phyloP scores from a whole-genome alignment of 2,797 vertebrate genomes.

The Enteromius fasciolatus region DNA sequence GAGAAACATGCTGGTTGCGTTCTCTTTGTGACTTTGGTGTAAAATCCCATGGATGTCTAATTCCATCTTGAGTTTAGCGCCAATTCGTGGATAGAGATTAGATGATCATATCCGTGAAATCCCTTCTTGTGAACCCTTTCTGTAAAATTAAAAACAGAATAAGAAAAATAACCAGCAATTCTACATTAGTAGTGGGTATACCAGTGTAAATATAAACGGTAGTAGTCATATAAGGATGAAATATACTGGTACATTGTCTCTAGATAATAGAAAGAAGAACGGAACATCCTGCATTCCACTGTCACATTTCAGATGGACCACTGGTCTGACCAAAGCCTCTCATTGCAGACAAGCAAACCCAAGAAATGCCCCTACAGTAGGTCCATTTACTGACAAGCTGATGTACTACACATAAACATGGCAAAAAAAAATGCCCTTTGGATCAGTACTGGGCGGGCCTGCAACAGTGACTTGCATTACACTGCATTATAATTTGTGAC shows the following conservation, averaged over 20 bases:
- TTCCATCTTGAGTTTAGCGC: slow-evolving; percentile 9
- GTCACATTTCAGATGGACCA: slow-evolving; percentile 66
- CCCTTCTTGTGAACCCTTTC: slow-evolving; percentile 77
- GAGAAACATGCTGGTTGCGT: neutral
- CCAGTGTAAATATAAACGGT: neutral
- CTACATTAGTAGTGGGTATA: neutral
- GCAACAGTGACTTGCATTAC: neutral
- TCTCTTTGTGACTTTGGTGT: slow-evolving; percentile 19
- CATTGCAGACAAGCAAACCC: neutral
- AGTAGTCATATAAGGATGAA: neutral
- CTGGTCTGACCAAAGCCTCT: slow-evolving; percentile 45
- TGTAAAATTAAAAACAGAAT: slow-evolving; percentile 64
- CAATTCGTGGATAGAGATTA: slow-evolving; percentile 52
- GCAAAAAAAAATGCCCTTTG: neutral
- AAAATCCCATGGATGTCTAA: neutral
- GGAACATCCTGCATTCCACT: slow-evolving; percentile 53
- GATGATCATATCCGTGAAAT: slow-evolving; percentile 71
- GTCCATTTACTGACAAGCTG: neutral
- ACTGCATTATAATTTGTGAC: neutral
- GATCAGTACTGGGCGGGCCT: neutral
- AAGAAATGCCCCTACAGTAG: neutral
- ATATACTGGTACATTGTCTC: neutral
- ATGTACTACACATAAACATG: neutral
- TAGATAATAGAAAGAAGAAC: slow-evolving; percentile 15
- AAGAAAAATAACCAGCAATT: neutral